These are phyloP conservation scores for Kuschelorhynchus macadamiae DNA, from an alignment of 2,888 invertebrate species.

Conservation along the genomic window DNA sequence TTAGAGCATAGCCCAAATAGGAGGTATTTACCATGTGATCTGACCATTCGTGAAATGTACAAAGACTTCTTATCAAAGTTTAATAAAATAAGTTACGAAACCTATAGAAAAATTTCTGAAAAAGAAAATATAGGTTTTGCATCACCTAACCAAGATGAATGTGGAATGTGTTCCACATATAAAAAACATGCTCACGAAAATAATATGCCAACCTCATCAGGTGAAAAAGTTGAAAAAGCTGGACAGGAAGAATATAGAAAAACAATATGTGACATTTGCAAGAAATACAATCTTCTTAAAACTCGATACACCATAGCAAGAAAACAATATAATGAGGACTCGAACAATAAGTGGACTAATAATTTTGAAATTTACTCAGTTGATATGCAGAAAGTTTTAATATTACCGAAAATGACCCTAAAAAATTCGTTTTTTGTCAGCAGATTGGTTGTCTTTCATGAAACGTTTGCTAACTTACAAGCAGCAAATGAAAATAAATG, in stretches of 20 bases:
- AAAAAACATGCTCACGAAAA: slow-evolving; percentile 12
- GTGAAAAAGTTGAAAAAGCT: too few relatives aligned
- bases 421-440: slow-evolving; percentile 29
- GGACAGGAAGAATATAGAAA: not conserved
- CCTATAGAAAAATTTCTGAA: slow-evolving; percentile 8
- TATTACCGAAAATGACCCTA: slow-evolving; percentile 19
- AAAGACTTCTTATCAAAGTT: slow-evolving; percentile 2
- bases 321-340: slow-evolving; percentile 16
- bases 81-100: slow-evolving; percentile 11
- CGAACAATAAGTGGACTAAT: not conserved
- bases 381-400: slow-evolving; percentile 27
- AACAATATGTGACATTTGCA: slow-evolving; percentile 10
- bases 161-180: slow-evolving; percentile 18
- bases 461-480: slow-evolving; percentile 18
- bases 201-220: not conserved
- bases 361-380: slow-evolving; percentile 9
- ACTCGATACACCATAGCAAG: slow-evolving; percentile 10
- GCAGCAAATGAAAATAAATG: slow-evolving; percentile 8
- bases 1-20: too few relatives aligned
- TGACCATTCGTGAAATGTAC: slow-evolving; percentile 11
- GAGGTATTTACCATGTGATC: slow-evolving; percentile 14
- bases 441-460: slow-evolving; percentile 20
- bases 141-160: slow-evolving; percentile 18
- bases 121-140: slow-evolving; percentile 19
- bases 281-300: slow-evolving; percentile 12